Percentiles rank a stretch among this genome's conserved stretches.
Conservation (phyloP, 2,113 vertebrate species). For the Gavia stellata region DNA sequence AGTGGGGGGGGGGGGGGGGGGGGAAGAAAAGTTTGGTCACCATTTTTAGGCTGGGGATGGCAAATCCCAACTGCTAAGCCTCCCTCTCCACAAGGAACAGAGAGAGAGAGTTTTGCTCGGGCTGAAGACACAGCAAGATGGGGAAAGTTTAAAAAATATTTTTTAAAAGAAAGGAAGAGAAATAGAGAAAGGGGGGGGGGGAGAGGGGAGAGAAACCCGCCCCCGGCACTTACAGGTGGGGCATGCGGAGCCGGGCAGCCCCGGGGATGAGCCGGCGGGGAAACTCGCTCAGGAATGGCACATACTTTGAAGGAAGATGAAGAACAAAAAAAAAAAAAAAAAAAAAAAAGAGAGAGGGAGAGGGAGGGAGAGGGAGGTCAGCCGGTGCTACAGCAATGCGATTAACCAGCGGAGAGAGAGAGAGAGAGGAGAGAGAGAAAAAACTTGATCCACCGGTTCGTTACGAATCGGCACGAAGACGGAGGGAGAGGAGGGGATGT, state of each 20-base stretch:
- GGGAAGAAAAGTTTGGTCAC: conserved; percentile 72
- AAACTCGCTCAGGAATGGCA: conserved; percentile 76
- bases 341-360: neutral
- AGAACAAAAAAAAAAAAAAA: neutral
- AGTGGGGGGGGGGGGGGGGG: no score
- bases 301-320: conserved; percentile 77
- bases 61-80: conserved; percentile 69
- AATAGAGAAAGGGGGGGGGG: fast-evolving
- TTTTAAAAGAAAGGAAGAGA: neutral
- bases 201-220: neutral
- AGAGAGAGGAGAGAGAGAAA: conserved; percentile 85
- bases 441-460: conserved; percentile 99
- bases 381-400: conserved; percentile 76
- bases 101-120: conserved; percentile 48
- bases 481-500: conserved; percentile 29
- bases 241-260: conserved; percentile 66
- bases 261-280: conserved; percentile 71
- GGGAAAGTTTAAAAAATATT: conserved; percentile 38
- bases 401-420: conserved; percentile 75
- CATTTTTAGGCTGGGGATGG: conserved; percentile 76
- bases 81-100: conserved; percentile 27
- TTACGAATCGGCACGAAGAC: conserved; percentile 77
- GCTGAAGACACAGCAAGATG: conserved; percentile 52
- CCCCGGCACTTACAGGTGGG: conserved; percentile 73
- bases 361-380: conserved; percentile 65